Percentiles rank a stretch among this genome's conserved stretches.
phyloP scores from a whole-genome alignment of 30 jellyfish, hydroid and myxozoan genomes.

The Nemopilema nomurai region DNA sequence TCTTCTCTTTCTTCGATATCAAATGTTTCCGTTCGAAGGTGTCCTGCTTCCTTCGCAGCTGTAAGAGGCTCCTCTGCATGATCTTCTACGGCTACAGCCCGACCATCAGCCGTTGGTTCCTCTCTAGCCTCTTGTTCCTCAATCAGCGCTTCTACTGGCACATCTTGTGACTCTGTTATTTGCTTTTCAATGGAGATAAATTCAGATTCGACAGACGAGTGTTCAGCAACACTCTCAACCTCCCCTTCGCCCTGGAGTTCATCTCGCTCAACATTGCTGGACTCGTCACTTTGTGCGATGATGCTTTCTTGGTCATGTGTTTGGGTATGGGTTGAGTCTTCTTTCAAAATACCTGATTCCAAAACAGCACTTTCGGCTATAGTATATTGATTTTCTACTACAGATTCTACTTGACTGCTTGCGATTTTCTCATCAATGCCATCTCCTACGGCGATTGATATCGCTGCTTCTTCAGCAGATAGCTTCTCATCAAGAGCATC shows the following conservation, averaged over 20 bases:
- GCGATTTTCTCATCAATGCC: not conserved
- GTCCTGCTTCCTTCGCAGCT: not conserved
- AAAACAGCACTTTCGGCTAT: not conserved
- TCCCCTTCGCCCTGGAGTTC: not conserved
- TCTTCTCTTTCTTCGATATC: slow-evolving; percentile 1
- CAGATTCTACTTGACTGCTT: not conserved
- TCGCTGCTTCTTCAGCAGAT: not conserved
- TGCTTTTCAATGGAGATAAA: not conserved
- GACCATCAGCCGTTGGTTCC: not conserved
- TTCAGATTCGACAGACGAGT: not conserved
- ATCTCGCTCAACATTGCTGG: not conserved
- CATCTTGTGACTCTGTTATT: not conserved
- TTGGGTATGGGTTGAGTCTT: not conserved
- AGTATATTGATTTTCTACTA: not conserved
- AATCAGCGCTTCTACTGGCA: not conserved
- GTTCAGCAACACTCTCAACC: not conserved
- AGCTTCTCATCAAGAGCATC: not conserved
- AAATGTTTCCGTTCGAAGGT: slow-evolving; percentile 3
- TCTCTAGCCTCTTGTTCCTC: no score
- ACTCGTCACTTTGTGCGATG: not conserved
- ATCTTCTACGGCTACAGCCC: not conserved
- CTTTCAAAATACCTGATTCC: not conserved
- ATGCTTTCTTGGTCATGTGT: not conserved
- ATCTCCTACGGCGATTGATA: not conserved
- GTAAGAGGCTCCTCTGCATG: slow-evolving; percentile 6